phyloP scores from a whole-genome alignment of 2,113 vertebrate species.

The Ovibos moschatus region DNA sequence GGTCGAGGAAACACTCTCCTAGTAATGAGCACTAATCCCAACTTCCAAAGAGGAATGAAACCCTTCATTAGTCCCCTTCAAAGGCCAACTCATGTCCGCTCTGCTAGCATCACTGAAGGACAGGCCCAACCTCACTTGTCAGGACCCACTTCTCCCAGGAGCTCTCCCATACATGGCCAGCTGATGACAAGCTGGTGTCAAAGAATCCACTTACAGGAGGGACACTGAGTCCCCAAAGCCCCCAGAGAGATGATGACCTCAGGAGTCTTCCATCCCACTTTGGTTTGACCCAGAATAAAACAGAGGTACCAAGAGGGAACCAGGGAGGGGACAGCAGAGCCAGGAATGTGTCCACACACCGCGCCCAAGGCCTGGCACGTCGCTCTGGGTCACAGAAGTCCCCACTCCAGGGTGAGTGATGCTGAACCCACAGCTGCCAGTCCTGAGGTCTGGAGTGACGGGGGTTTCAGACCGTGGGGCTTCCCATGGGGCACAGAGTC shows the following conservation, averaged over 20 bases:
- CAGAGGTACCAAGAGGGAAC: accelerated
- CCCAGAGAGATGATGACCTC: background rate
- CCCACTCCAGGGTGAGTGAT: background rate
- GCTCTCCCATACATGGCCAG: accelerated
- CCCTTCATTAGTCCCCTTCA: background rate
- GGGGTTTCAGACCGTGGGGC: accelerated
- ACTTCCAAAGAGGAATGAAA: background rate
- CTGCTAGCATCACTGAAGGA: accelerated
- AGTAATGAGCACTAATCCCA: accelerated
- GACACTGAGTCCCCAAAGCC: accelerated
- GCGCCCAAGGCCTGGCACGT: accelerated
- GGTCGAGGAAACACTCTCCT: accelerated
- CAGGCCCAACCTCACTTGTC: accelerated
- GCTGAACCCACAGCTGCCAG: accelerated
- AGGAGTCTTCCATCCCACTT: accelerated
- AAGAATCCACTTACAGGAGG: accelerated
- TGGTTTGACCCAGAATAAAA: background rate
- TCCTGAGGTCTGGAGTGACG: accelerated
- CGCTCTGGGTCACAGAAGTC: background rate
- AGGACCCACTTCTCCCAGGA: background rate
- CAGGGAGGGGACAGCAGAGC: accelerated
- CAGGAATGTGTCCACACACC: accelerated
- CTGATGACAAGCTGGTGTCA: accelerated
- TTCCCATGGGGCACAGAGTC: accelerated
- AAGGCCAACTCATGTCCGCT: accelerated